Conservation (phyloP, 2,113 vertebrate species). For the Cheilinus undulatus region DNA sequence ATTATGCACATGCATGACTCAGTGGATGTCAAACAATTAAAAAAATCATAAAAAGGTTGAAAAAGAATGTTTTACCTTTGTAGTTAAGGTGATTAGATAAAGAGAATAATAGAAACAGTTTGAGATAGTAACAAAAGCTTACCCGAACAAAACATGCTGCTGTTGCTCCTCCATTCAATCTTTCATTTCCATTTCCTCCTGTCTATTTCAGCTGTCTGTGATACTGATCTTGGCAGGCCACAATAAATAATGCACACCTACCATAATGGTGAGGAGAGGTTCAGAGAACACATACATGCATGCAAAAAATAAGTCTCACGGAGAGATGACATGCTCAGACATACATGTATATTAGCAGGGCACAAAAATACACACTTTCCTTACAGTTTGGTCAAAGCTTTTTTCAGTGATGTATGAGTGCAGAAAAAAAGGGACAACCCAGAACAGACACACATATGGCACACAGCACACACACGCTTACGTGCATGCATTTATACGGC, state of each 20-base stretch:
- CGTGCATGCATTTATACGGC: constrained; percentile 15
- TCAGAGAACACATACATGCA: neutral
- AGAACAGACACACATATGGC: neutral
- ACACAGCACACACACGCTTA: neutral
- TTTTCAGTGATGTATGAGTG: constrained; percentile 2
- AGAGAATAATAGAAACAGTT: constrained; percentile 17
- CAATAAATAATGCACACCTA: constrained; percentile 75
- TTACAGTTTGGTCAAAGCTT: neutral
- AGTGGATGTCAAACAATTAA: neutral
- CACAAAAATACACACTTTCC: constrained; percentile 9
- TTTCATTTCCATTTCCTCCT: constrained; percentile 55
- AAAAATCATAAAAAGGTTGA: too few relatives aligned
- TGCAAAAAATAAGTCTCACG: neutral
- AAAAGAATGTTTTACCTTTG: constrained; percentile 3
- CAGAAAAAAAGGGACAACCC: neutral
- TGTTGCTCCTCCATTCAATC: constrained; percentile 31
- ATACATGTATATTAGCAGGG: neutral
- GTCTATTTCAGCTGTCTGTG: constrained; percentile 51
- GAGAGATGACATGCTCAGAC: constrained; percentile 3
- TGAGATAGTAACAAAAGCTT: constrained; percentile 30
- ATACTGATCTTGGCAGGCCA: constrained; percentile 68
- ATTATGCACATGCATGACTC: too few relatives aligned
- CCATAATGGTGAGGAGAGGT: constrained; percentile 64
- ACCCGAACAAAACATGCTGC: constrained; percentile 28
- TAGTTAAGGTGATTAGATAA: too few relatives aligned